phyloP scores from a whole-genome alignment of 2,888 invertebrate species.

The Galerucella calmariensis region DNA sequence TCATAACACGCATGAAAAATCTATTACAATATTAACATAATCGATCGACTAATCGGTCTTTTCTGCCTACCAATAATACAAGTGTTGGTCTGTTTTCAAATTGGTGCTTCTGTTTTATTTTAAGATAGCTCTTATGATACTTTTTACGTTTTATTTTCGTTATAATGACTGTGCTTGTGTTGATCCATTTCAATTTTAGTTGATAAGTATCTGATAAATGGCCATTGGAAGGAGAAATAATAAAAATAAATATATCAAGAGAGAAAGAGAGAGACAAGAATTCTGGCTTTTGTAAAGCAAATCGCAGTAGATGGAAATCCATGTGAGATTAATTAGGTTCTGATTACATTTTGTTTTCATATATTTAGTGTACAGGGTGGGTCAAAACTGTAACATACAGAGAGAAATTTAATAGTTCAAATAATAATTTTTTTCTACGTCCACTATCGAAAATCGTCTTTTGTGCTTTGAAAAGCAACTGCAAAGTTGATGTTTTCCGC shows the following conservation, averaged over 20 bases:
- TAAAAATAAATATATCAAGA: background rate
- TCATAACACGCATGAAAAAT: constrained; percentile 40
- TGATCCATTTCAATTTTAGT: constrained; percentile 51
- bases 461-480: no score
- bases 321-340: constrained; percentile 22
- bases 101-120: constrained; percentile 52
- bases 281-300: constrained; percentile 33
- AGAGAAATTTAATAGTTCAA: no score
- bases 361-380: background rate
- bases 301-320: constrained; percentile 17
- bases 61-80: constrained; percentile 42
- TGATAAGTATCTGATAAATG: constrained; percentile 52
- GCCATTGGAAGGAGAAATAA: constrained; percentile 42
- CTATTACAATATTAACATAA: constrained; percentile 44
- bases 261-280: constrained; percentile 38
- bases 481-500: no score
- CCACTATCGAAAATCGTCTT: no score
- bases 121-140: constrained; percentile 46
- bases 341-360: constrained; percentile 11
- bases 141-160: constrained; percentile 50
- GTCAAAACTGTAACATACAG: background rate
- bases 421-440: no score
- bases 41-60: constrained; percentile 43
- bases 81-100: constrained; percentile 51
- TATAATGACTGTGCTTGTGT: constrained; percentile 52